Conservation (phyloP, 1,140 invertebrate species). For the Anadara kagoshimensis region DNA sequence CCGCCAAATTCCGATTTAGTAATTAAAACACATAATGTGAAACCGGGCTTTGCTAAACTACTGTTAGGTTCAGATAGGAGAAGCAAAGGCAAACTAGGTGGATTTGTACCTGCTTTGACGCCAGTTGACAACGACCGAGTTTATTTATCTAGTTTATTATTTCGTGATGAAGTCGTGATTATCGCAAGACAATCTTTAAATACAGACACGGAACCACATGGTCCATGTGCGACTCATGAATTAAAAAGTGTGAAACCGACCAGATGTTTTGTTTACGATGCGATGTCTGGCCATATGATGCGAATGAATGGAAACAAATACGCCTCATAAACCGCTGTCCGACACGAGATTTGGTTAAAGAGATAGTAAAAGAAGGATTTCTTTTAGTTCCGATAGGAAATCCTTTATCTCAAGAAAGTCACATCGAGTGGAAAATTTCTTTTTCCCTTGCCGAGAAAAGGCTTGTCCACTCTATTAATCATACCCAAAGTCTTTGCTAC, state of each 20-base stretch:
- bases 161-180: too few relatives aligned
- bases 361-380: constrained; percentile 23
- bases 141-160: too few relatives aligned
- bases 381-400: constrained; percentile 25
- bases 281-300: constrained; percentile 13
- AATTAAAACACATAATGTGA: too few relatives aligned
- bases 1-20: too few relatives aligned
- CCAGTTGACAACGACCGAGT: too few relatives aligned
- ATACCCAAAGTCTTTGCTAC: constrained; percentile 27
- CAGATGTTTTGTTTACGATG: constrained; percentile 6
- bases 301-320: constrained; percentile 6
- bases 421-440: constrained; percentile 31
- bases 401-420: neutral
- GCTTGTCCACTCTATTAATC: constrained; percentile 20
- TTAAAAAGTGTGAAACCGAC: neutral
- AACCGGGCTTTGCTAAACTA: too few relatives aligned
- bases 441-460: constrained; percentile 27
- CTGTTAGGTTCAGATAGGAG: too few relatives aligned
- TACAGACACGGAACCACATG: neutral
- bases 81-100: too few relatives aligned
- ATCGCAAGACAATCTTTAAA: too few relatives aligned
- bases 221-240: neutral
- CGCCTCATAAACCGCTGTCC: constrained; percentile 4
- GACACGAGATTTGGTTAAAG: neutral
- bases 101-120: too few relatives aligned